Percentiles rank a stretch among this genome's conserved stretches.
Evolutionary conservation across 2,888 invertebrate genomes (phyloP).

Genomic region (Rhagonycha fulva): DNA sequence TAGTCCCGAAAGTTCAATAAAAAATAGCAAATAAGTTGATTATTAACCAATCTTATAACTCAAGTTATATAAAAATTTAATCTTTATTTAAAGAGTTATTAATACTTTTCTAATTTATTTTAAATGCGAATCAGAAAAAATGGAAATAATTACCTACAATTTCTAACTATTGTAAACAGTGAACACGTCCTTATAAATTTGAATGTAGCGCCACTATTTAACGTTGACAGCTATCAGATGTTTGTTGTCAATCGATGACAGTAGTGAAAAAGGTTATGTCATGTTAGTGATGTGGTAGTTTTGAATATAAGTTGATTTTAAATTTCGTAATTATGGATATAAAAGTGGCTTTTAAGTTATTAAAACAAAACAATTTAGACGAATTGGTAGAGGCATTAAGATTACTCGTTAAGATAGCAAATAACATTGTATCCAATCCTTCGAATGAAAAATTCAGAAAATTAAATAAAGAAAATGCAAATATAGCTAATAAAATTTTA

Average conservation of each 20-base stretch:
- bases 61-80: no score
- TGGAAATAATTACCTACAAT: no score
- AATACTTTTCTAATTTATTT: no score
- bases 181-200: background rate
- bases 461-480: conserved; percentile 44
- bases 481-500: conserved; percentile 42
- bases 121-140: no score
- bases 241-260: background rate
- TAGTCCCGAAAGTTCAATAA: no score
- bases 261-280: background rate
- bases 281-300: background rate
- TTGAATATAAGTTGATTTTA: background rate
- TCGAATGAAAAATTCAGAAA: conserved; percentile 41
- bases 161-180: background rate
- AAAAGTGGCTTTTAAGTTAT: background rate
- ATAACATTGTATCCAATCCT: conserved; percentile 46
- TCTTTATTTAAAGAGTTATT: no score
- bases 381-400: conserved; percentile 10
- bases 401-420: conserved; percentile 42
- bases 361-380: background rate
- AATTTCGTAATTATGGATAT: background rate
- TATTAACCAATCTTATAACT: no score
- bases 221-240: background rate
- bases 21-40: no score
- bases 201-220: background rate